Base-by-base conservation (phyloP, 2,113 vertebrate species). In the Camelus bactrianus region DNA sequence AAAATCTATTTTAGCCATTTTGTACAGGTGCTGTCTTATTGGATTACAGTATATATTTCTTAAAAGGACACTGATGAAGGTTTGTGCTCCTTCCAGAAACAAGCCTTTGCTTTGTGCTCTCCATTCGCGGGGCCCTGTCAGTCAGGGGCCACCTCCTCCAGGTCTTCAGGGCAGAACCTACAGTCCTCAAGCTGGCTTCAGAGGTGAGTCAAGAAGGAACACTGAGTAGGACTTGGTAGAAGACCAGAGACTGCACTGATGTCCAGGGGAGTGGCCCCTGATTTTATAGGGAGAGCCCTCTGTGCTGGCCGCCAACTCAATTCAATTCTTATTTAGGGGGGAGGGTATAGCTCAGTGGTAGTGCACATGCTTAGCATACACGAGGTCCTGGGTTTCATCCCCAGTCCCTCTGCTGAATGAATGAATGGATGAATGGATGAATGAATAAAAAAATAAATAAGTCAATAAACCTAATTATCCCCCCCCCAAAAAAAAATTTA, bases 1-100 rank as follows among this genome's bases (percentile, higher is more conserved):
- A 98, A 97, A 94, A 80, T 94, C 95, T 97, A 97, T 94, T 77
- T 73, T 92, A 97, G 95, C 93, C 90, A 72, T 98, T 98, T 85
- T 89, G 84, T 97, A 97, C 98, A 96, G 52, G 86, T 98, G 98
- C 97, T 97, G 97, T 96, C 97, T 30, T 98, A 98, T 62, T 88
- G 97, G 86, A 97, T 96, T 98, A 98, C 38, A 91, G 92, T 77
- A 96, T 97, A 95, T 97, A 96, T 96, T 95, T 97, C 95, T 97
- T 89, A 80, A 97, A 97, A 97, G 96, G 85, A 97, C 89, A 95
- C 48, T 48, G 52, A 46, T 67, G 42, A 82, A 38, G 24, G 32
- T 67, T 54, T 91, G 22, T 2, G 32, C 15, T 35, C 52, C 16
- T 93, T 50, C n/a, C 42, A 58, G 56, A 94, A 94, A 85, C 11